A percentile compares a stretch with the other conserved stretches of the same genome.
These are phyloP conservation scores for Ploceus nigricollis DNA, from an alignment of 2,113 vertebrate genomes.

Conservation along the genomic window DNA sequence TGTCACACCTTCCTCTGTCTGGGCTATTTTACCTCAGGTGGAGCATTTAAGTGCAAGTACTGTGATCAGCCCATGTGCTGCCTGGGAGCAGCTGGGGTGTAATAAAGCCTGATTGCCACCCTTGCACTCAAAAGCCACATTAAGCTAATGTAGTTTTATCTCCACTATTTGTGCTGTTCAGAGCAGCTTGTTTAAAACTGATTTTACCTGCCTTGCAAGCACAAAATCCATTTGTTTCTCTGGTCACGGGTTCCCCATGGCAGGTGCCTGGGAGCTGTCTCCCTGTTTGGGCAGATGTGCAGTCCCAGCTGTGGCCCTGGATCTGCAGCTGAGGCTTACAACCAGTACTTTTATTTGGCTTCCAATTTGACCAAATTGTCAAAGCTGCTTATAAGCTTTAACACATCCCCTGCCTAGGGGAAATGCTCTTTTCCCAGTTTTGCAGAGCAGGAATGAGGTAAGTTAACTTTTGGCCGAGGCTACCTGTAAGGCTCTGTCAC, in stretches of 20 bases:
- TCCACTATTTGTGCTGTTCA: background rate
- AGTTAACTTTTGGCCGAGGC: background rate
- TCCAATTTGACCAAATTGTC: background rate
- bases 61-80: background rate
- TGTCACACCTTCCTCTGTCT: background rate
- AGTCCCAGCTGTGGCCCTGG: background rate
- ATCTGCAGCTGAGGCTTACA: background rate
- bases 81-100: background rate
- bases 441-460: background rate
- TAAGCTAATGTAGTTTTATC: background rate
- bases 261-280: background rate
- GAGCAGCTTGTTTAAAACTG: background rate
- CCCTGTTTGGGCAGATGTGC: background rate
- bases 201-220: background rate
- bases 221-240: background rate
- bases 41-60: background rate
- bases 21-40: background rate
- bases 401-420: background rate
- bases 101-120: background rate
- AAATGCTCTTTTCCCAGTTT: background rate
- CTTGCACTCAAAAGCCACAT: background rate
- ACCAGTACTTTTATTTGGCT: background rate
- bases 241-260: background rate
- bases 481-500: background rate
- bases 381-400: constrained; percentile 10